Evolutionary conservation across 2,797 vertebrate genomes (phyloP).

Genomic region (Eidolon dupreanum): DNA sequence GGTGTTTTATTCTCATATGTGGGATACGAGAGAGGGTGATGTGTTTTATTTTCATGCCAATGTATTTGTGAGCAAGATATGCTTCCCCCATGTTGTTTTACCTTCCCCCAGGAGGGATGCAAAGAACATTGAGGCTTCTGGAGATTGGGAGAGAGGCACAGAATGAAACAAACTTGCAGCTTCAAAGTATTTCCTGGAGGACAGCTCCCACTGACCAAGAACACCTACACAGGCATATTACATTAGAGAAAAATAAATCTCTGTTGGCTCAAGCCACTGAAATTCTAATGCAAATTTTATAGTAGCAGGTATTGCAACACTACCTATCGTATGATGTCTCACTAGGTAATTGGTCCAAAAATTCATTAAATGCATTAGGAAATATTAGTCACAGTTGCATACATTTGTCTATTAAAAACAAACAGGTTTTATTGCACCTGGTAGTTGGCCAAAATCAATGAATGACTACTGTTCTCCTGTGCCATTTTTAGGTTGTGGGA

Average conservation of each 20-base stretch:
- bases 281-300: neutral
- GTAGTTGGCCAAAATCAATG: neutral
- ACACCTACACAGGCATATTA: neutral
- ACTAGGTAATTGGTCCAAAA: neutral
- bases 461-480: neutral
- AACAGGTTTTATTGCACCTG: neutral
- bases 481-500: neutral
- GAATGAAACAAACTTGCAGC: neutral
- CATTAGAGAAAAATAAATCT: neutral
- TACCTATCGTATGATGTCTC: neutral
- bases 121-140: neutral
- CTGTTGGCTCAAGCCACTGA: neutral
- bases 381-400: neutral
- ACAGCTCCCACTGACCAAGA: neutral
- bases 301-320: neutral
- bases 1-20: neutral
- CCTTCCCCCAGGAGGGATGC: neutral
- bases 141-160: neutral
- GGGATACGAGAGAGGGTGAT: neutral
- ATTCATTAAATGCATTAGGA: neutral
- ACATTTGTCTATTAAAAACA: neutral
- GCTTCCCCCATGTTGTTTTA: neutral
- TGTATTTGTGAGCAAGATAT: neutral
- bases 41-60: neutral
- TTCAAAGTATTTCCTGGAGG: neutral